Percentiles rank a stretch among this genome's conserved stretches.
Evolutionary conservation across 2,888 invertebrate genomes (phyloP).

Genomic region (Tromatobia lineatoria): DNA sequence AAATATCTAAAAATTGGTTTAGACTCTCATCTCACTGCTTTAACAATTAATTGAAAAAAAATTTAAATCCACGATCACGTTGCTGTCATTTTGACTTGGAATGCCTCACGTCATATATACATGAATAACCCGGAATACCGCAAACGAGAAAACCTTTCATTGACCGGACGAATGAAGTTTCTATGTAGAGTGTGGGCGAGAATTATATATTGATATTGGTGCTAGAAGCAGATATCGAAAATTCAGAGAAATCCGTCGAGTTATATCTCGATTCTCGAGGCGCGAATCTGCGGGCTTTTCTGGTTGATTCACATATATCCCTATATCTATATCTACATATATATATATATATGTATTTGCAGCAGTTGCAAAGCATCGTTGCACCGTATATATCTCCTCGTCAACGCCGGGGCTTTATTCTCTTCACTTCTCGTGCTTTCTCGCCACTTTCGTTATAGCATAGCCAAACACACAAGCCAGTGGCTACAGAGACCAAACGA

Average conservation of each 20-base stretch:
- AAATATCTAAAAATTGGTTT: too few species aligned
- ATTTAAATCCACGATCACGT: neutral
- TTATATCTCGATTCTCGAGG: conserved; percentile 33
- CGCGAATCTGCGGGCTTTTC: conserved; percentile 39
- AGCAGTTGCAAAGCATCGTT: conserved; percentile 1
- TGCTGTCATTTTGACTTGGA: too few species aligned
- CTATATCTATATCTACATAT: neutral
- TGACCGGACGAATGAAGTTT: conserved; percentile 2
- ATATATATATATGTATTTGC: conserved; percentile 13
- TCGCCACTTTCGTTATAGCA: conserved; percentile 47
- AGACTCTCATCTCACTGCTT: too few species aligned
- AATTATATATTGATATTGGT: conserved; percentile 44
- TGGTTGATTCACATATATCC: neutral
- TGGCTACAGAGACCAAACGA: conserved; percentile 25
- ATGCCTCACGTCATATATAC: conserved; percentile 13
- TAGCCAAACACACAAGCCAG: neutral
- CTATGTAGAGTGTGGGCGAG: neutral
- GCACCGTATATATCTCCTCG: conserved; percentile 36
- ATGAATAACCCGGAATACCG: conserved; percentile 10
- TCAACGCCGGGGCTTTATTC: conserved; percentile 59
- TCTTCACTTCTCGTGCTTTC: conserved; percentile 61
- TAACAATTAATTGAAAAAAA: too few species aligned
- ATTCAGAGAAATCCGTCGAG: conserved; percentile 32
- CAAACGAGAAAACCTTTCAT: conserved; percentile 11
- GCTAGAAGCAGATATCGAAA: conserved; percentile 35